Percentiles rank a stretch among this genome's conserved stretches.
These are phyloP conservation scores for Yasuhikotakia modesta DNA, from an alignment of 2,797 vertebrate genomes.

Conservation along the genomic window DNA sequence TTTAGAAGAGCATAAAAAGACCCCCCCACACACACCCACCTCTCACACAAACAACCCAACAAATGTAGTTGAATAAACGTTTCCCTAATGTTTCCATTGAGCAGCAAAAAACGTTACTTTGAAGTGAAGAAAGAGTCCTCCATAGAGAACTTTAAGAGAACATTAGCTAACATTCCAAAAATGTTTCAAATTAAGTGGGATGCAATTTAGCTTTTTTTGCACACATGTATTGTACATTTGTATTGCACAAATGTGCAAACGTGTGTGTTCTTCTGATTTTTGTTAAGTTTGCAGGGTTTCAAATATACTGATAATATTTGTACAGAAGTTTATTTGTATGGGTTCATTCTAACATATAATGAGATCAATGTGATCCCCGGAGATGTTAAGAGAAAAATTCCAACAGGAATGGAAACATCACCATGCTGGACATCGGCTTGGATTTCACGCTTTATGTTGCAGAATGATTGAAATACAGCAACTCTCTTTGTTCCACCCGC, in stretches of 20 bases:
- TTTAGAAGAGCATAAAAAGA: slow-evolving; percentile 31
- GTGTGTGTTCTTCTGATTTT: too few species aligned
- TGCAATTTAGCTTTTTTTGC: too few species aligned
- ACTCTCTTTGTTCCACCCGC: slow-evolving; percentile 63
- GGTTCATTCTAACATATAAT: neutral
- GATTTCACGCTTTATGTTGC: slow-evolving; percentile 78
- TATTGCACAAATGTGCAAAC: too few species aligned
- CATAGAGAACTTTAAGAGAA: too few species aligned
- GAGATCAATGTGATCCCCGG: neutral
- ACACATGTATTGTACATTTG: too few species aligned
- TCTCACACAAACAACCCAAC: neutral
- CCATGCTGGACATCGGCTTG: slow-evolving; percentile 60
- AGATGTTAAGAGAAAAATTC: slow-evolving; percentile 45
- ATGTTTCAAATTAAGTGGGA: too few species aligned
- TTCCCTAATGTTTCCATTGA: too few species aligned
- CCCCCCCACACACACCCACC: neutral
- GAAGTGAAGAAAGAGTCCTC: too few species aligned
- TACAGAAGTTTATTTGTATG: neutral
- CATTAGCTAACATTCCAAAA: too few species aligned
- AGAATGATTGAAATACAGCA: slow-evolving; percentile 72
- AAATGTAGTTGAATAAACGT: too few species aligned
- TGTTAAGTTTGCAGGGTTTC: too few species aligned
- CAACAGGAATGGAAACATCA: slow-evolving; percentile 53
- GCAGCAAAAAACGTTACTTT: too few species aligned
- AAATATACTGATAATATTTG: neutral